Percentiles rank a stretch among this genome's conserved stretches.
Evolutionary conservation across 2,888 invertebrate genomes (phyloP).

Genomic region (Dynastes tityus): DNA sequence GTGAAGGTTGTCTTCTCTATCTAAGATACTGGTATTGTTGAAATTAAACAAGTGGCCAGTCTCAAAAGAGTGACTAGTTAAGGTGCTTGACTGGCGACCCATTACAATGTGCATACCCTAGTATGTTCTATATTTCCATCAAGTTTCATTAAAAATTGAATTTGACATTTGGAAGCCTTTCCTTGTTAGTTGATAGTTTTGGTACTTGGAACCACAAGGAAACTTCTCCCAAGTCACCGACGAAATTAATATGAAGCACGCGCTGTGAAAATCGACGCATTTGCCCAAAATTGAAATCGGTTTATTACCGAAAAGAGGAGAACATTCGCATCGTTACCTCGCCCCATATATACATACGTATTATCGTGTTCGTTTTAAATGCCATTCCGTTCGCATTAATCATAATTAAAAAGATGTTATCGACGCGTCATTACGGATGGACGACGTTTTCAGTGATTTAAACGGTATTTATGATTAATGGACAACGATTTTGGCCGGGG

Average conservation of each 20-base stretch:
- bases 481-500: constrained; percentile 23
- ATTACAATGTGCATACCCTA: no score
- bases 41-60: no score
- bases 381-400: constrained; percentile 39
- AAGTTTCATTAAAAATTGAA: not conserved
- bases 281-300: not conserved
- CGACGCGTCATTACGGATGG: constrained; percentile 40
- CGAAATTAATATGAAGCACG: not conserved
- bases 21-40: no score
- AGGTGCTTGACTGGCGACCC: no score
- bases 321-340: not conserved
- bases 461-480: constrained; percentile 47
- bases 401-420: constrained; percentile 49
- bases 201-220: not conserved
- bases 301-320: not conserved
- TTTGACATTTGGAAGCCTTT: no score
- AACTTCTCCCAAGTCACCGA: not conserved
- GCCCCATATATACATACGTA: not conserved
- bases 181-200: not conserved
- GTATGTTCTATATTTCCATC: no score
- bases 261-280: not conserved
- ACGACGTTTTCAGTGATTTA: constrained; percentile 47
- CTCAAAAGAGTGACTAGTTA: no score
- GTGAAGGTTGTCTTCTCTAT: no score
- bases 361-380: constrained; percentile 22